Percentiles rank a stretch among this genome's conserved stretches.
These are phyloP conservation scores for Tragelaphus buxtoni DNA, from an alignment of 2,113 vertebrate species.

Conservation along the genomic window DNA sequence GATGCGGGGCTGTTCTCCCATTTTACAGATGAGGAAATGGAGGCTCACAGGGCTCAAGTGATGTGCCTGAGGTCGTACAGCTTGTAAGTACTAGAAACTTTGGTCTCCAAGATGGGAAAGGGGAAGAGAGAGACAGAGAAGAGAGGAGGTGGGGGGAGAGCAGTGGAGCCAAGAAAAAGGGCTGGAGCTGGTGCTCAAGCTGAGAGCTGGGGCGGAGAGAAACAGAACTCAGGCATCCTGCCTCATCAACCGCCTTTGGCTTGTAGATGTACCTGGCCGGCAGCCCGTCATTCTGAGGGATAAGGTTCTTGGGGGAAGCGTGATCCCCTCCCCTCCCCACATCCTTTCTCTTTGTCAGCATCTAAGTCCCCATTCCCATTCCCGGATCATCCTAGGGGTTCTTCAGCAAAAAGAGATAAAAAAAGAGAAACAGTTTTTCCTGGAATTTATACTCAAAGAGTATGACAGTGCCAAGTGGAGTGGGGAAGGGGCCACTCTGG, in stretches of 20 bases:
- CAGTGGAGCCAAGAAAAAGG: fast-evolving
- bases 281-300: slow-evolving; percentile 41
- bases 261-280: slow-evolving; percentile 13
- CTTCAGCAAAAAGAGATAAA: slow-evolving; percentile 18
- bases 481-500: neutral
- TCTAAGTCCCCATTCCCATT: slow-evolving; percentile 34
- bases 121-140: neutral
- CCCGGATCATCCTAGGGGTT: slow-evolving; percentile 64
- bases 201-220: neutral
- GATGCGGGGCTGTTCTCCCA: neutral
- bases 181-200: neutral
- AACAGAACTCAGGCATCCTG: neutral
- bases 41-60: neutral
- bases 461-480: neutral
- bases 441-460: slow-evolving; percentile 10
- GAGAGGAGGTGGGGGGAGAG: too few species aligned
- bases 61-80: neutral
- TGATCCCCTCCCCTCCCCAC: neutral
- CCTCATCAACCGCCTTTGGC: neutral
- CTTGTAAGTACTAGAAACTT: neutral
- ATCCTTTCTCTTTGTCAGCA: slow-evolving; percentile 59
- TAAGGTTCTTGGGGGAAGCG: slow-evolving; percentile 41
- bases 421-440: slow-evolving; percentile 24
- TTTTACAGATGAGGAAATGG: neutral
- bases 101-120: neutral